These are phyloP conservation scores for Drosophila robusta DNA, from an alignment of 2,888 invertebrate species.

Conservation along the genomic window DNA sequence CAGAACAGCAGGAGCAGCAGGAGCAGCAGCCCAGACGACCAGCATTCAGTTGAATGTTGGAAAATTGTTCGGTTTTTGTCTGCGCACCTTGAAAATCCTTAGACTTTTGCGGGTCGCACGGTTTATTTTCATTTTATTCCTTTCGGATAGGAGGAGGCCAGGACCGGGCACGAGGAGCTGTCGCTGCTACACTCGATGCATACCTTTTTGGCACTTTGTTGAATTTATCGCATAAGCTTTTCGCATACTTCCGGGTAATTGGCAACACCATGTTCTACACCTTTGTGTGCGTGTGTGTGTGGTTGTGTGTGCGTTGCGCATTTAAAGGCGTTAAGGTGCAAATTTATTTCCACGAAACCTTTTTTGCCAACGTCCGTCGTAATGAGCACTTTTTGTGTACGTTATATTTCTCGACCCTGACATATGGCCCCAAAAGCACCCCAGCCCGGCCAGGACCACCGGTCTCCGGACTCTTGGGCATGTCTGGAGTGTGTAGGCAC, in stretches of 20 bases:
- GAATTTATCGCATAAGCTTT: conserved; percentile 82
- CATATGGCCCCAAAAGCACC: conserved; percentile 58
- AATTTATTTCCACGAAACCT: conserved; percentile 81
- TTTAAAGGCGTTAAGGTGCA: conserved; percentile 83
- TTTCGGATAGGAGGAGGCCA: conserved; percentile 9
- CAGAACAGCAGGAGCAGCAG: conserved; percentile 26
- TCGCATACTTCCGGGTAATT: conserved; percentile 82
- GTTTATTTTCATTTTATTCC: conserved; percentile 53
- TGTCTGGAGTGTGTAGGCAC: conserved; percentile 28
- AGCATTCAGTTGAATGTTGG: conserved; percentile 29
- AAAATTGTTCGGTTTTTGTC: conserved; percentile 54
- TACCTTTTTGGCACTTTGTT: conserved; percentile 81
- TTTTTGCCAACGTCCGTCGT: conserved; percentile 64
- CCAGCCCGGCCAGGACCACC: conserved; percentile 9
- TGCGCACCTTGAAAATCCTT: conserved; percentile 67
- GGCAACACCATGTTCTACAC: conserved; percentile 77
- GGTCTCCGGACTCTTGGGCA: conserved; percentile 15
- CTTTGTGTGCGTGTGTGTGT: conserved; percentile 18
- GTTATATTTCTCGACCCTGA: conserved; percentile 79
- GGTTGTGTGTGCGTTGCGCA: conserved; percentile 63
- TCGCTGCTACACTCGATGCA: conserved; percentile 57
- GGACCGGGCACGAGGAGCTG: conserved; percentile 4
- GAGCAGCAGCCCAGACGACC: conserved; percentile 20
- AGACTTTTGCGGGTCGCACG: conserved; percentile 63
- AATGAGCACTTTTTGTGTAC: conserved; percentile 81